Percentiles rank a stretch among this genome's conserved stretches.
Evolutionary conservation across 2,113 vertebrate genomes (phyloP).

Genomic region (Lipophrys pholis): DNA sequence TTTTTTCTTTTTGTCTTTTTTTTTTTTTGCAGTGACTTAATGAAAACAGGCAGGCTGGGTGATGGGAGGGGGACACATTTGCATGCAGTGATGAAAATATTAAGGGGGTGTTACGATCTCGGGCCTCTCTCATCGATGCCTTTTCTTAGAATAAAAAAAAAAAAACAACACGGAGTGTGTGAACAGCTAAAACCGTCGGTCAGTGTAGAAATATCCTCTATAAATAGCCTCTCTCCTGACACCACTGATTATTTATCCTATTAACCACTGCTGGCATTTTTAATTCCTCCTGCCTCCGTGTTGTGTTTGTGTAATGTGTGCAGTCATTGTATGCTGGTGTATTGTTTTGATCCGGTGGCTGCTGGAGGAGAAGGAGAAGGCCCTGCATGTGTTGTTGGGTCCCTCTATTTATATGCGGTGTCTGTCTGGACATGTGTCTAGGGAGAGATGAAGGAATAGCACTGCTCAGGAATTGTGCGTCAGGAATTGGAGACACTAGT

Average conservation of each 20-base stretch:
- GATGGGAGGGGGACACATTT: slow-evolving; percentile 59
- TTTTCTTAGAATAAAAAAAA: slow-evolving; percentile 9
- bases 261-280: slow-evolving; percentile 58
- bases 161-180: slow-evolving; percentile 38
- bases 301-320: slow-evolving; percentile 69
- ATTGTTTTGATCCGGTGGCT: slow-evolving; percentile 74
- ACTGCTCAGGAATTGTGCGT: slow-evolving; percentile 62
- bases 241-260: slow-evolving; percentile 40
- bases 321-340: slow-evolving; percentile 73
- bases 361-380: slow-evolving; percentile 66
- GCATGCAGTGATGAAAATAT: slow-evolving; percentile 65
- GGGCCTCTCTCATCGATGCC: slow-evolving; percentile 54
- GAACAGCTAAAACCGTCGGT: slow-evolving; percentile 23
- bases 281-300: slow-evolving; percentile 21
- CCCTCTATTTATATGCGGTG: slow-evolving; percentile 77
- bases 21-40: slow-evolving; percentile 14
- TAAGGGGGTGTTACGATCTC: slow-evolving; percentile 19
- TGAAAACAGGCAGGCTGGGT: slow-evolving; percentile 42
- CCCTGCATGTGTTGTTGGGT: slow-evolving; percentile 57
- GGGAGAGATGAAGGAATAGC: slow-evolving; percentile 69
- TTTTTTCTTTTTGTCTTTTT: too few relatives aligned
- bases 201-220: slow-evolving; percentile 39
- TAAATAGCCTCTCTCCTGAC: slow-evolving; percentile 45
- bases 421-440: slow-evolving; percentile 80
- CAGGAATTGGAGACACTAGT: slow-evolving; percentile 37